These are phyloP conservation scores for Pardosa pseudoannulata DNA, from an alignment of 2,888 invertebrate genomes.

Conservation along the genomic window DNA sequence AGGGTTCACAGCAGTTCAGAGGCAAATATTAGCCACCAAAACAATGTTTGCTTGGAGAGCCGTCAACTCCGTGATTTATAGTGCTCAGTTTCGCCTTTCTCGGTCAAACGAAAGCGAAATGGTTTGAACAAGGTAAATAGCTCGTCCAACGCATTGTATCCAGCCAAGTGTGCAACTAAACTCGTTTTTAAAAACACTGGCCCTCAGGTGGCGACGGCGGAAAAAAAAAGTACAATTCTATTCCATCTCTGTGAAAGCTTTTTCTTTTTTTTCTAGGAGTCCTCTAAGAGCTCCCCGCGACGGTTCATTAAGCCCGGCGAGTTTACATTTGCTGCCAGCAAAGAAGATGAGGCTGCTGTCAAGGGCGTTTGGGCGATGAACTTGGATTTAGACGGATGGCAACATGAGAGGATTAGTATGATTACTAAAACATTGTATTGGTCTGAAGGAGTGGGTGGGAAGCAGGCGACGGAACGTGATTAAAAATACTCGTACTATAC, in stretches of 20 bases:
- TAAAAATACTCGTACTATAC: too few relatives aligned
- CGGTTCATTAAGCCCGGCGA: background rate
- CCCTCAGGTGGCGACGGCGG: background rate
- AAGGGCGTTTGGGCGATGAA: constrained; percentile 9
- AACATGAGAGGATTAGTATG: background rate
- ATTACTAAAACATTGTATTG: too few relatives aligned
- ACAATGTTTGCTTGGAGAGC: too few relatives aligned
- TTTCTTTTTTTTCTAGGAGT: background rate
- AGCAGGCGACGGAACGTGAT: too few relatives aligned
- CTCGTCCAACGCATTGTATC: background rate
- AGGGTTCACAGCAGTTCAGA: too few relatives aligned
- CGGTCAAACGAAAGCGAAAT: background rate
- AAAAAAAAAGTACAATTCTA: background rate
- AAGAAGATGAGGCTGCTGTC: background rate
- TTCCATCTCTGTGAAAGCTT: background rate
- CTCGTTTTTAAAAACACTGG: background rate
- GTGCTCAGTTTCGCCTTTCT: background rate
- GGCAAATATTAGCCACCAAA: too few relatives aligned
- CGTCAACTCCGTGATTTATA: too few relatives aligned
- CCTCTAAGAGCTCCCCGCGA: background rate
- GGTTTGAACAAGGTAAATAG: background rate
- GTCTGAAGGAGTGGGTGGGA: too few relatives aligned
- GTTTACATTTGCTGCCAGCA: background rate
- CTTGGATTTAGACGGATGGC: background rate
- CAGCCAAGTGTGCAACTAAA: background rate